Percentiles rank a stretch among this genome's conserved stretches.
These are phyloP conservation scores for Idaea aversata DNA, from an alignment of 2,888 invertebrate species.

Conservation along the genomic window DNA sequence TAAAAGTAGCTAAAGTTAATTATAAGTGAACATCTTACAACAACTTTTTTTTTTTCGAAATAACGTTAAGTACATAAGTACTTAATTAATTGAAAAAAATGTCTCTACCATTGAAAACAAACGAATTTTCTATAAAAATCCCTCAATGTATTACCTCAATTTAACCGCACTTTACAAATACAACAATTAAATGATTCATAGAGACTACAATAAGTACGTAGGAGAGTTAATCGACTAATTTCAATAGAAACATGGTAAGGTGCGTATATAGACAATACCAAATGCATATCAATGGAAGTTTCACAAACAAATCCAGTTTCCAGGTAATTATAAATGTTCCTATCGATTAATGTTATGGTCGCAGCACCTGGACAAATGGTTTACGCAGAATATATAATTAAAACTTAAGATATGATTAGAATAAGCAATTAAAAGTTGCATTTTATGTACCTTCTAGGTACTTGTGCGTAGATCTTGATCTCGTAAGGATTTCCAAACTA, in stretches of 20 bases:
- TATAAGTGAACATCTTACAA: no score
- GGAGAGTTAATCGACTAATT: background rate
- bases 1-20: no score
- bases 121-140: no score
- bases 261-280: background rate
- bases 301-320: slow-evolving; percentile 1
- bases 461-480: no score
- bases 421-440: background rate
- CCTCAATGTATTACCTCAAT: no score
- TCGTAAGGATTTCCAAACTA: no score
- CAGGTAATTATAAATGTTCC: background rate
- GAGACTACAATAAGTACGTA: background rate
- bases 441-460: no score
- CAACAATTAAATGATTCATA: background rate
- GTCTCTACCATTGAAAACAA: no score
- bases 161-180: background rate
- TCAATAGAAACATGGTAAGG: background rate
- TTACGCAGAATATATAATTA: slow-evolving; percentile 2
- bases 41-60: no score
- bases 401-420: slow-evolving; percentile 10
- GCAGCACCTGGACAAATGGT: background rate
- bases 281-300: background rate
- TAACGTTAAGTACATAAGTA: no score
- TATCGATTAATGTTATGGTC: background rate
- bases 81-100: no score